phyloP scores from a whole-genome alignment of 2,888 invertebrate genomes.

The Molorchus minor region DNA sequence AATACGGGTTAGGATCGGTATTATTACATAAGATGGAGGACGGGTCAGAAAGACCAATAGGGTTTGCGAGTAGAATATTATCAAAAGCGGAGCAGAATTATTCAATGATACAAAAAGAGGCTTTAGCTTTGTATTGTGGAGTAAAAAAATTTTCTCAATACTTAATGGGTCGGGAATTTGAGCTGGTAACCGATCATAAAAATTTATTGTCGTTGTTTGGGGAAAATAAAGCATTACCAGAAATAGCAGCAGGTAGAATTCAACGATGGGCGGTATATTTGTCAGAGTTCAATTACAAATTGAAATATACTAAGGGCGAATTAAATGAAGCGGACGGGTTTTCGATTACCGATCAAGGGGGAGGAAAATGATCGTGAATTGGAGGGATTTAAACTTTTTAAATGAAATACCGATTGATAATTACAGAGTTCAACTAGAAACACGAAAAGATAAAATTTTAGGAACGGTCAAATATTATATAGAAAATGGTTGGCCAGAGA shows the following conservation, averaged over 20 bases:
- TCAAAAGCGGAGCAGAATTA: constrained; percentile 15
- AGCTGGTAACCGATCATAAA: constrained; percentile 51
- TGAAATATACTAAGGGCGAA: constrained; percentile 6
- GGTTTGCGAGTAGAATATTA: constrained; percentile 7
- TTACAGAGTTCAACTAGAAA: too few relatives aligned
- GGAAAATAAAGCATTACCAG: constrained; percentile 47
- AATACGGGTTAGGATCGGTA: constrained; percentile 16
- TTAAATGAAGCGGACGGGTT: background rate
- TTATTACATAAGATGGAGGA: constrained; percentile 11
- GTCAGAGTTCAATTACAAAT: constrained; percentile 4
- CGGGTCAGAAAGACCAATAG: constrained; percentile 15
- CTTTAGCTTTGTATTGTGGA: constrained; percentile 48
- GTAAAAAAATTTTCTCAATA: constrained; percentile 11
- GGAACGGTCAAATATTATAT: background rate
- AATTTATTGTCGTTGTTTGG: constrained; percentile 49
- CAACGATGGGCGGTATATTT: constrained; percentile 44
- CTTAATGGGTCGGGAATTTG: constrained; percentile 13
- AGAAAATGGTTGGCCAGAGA: constrained; percentile 13
- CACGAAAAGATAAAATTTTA: too few relatives aligned
- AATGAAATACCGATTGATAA: too few relatives aligned
- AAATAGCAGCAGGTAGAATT: constrained; percentile 51
- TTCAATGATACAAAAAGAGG: constrained; percentile 40
- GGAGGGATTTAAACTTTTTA: too few relatives aligned
- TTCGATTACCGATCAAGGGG: background rate
- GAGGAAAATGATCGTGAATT: background rate